phyloP scores from a whole-genome alignment of 1,140 invertebrate species.

The Lepidurus couesii region DNA sequence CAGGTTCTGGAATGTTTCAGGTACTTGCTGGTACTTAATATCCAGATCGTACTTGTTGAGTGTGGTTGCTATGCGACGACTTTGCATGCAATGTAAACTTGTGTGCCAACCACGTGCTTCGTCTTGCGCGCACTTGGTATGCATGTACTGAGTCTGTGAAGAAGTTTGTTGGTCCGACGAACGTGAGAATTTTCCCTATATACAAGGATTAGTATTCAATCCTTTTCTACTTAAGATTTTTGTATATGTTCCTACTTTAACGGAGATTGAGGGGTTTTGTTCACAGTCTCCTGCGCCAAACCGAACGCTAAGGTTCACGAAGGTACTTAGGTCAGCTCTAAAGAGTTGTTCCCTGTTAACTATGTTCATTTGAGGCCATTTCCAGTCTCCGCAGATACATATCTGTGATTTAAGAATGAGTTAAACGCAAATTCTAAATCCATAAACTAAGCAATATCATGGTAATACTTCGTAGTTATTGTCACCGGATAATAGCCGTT shows the following conservation, averaged over 20 bases:
- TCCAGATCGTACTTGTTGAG: constrained; percentile 29
- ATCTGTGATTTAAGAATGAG: not conserved
- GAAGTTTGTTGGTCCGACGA: not conserved
- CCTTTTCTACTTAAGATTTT: not conserved
- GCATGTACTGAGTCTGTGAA: not conserved
- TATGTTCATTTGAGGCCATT: not conserved
- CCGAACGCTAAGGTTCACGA: not conserved
- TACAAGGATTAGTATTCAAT: not conserved
- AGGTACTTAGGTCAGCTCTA: not conserved
- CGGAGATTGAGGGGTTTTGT: not conserved
- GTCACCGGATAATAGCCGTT: not conserved
- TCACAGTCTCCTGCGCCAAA: not conserved
- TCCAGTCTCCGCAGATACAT: constrained; percentile 6
- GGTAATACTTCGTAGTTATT: not conserved
- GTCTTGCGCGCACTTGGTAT: constrained; percentile 27
- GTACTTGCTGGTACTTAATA: constrained; percentile 35
- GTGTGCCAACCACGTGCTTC: constrained; percentile 13
- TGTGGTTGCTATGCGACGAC: constrained; percentile 28
- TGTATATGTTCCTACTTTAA: not conserved
- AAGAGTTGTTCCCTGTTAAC: not conserved
- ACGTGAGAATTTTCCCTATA: not conserved
- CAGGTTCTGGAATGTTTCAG: constrained; percentile 23
- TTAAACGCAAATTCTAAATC: not conserved
- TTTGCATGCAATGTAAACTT: constrained; percentile 32
- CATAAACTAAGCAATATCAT: not conserved